These are phyloP conservation scores for Pachypanchax playfairii DNA, from an alignment of 2,113 vertebrate genomes.

Conservation along the genomic window DNA sequence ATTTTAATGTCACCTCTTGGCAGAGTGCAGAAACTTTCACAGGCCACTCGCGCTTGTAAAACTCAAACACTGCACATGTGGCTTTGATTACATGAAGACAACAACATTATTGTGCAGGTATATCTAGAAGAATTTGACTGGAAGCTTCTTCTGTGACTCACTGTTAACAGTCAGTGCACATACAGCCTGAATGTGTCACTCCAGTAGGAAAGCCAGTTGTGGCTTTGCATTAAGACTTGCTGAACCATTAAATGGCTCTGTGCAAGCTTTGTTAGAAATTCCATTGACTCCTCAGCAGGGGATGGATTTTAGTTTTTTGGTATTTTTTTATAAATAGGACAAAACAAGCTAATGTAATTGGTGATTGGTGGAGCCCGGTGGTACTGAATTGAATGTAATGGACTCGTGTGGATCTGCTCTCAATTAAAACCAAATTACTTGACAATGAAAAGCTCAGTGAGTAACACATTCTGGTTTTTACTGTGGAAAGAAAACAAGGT, in stretches of 20 bases:
- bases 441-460: conserved; percentile 27
- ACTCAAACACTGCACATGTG: conserved; percentile 48
- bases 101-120: conserved; percentile 16
- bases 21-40: conserved; percentile 71
- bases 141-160: conserved; percentile 7
- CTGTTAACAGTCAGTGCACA: not conserved
- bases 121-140: not conserved
- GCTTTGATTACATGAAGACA: conserved; percentile 45
- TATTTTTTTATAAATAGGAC: conserved; percentile 45
- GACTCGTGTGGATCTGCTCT: conserved; percentile 53
- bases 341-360: conserved; percentile 67
- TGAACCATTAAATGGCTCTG: conserved; percentile 71
- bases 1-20: conserved; percentile 76
- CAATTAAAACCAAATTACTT: conserved; percentile 58
- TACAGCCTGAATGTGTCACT: conserved; percentile 12
- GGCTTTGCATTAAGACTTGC: conserved; percentile 65
- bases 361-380: conserved; percentile 58
- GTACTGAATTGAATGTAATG: conserved; percentile 50
- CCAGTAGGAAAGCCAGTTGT: conserved; percentile 42
- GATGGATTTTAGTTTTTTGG: conserved; percentile 60
- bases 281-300: conserved; percentile 60
- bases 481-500: not conserved
- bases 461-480: not conserved
- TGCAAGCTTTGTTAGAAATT: conserved; percentile 64
- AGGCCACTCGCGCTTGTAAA: conserved; percentile 74